Evolutionary conservation across 2,888 invertebrate species (phyloP).

Genomic region (Parnassius mnemosyne): DNA sequence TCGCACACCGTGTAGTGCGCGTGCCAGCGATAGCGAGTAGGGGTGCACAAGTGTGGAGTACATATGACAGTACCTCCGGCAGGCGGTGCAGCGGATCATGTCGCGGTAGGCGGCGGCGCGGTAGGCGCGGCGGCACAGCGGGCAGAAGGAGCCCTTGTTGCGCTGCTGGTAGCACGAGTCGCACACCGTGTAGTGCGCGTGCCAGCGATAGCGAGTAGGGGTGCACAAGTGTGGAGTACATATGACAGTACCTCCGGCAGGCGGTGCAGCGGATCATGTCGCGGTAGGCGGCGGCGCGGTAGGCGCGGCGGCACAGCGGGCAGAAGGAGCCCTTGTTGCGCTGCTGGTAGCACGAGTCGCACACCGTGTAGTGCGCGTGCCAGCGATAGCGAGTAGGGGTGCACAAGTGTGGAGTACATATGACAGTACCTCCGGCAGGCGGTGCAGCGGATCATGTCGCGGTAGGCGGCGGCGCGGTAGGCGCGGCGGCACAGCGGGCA

Average conservation of each 20-base stretch:
- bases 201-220: conserved; percentile 85
- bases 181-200: conserved; percentile 98
- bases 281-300: conserved; percentile 95
- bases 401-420: no score
- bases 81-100: conserved; percentile 95
- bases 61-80: conserved; percentile 83
- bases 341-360: conserved; percentile 99
- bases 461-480: conserved; percentile 95
- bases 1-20: conserved; percentile 99
- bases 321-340: conserved; percentile 97
- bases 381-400: conserved; percentile 79
- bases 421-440: conserved; percentile 87
- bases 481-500: conserved; percentile 97
- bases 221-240: no score
- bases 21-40: conserved; percentile 87
- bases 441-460: conserved; percentile 96
- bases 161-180: conserved; percentile 99
- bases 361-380: conserved; percentile 99
- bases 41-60: no score
- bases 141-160: conserved; percentile 97
- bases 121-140: conserved; percentile 96
- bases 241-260: conserved; percentile 86
- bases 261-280: conserved; percentile 96
- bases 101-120: conserved; percentile 95
- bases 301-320: conserved; percentile 96